Percentiles rank a stretch among this genome's conserved stretches.
Evolutionary conservation across 2,797 vertebrate species (phyloP).

Genomic region (Schizothorax lantsangensis): DNA sequence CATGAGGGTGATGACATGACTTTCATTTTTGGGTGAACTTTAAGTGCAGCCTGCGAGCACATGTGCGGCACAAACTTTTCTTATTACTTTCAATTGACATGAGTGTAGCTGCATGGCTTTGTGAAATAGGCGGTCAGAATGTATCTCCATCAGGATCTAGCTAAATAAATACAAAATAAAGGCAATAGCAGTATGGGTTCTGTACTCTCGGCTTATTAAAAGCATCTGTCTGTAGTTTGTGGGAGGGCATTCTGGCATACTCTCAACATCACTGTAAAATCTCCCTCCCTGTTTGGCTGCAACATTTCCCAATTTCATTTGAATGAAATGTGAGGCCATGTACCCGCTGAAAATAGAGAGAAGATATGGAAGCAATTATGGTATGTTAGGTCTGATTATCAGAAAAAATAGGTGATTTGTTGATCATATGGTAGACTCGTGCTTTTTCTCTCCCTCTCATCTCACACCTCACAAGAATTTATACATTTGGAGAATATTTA

Average conservation of each 20-base stretch:
- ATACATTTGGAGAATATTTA: constrained; percentile 29
- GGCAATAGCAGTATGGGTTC: constrained; percentile 49
- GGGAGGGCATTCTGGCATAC: constrained; percentile 58
- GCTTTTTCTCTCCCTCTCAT: constrained; percentile 26
- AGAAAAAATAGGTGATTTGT: constrained; percentile 46
- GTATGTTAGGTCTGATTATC: constrained; percentile 47
- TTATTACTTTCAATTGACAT: constrained; percentile 48
- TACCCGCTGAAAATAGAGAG: constrained; percentile 45
- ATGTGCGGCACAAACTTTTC: constrained; percentile 48
- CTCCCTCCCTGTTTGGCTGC: constrained; percentile 42
- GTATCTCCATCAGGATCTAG: constrained; percentile 58
- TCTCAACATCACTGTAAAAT: constrained; percentile 55
- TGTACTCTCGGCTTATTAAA: constrained; percentile 58
- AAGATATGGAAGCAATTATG: constrained; percentile 59
- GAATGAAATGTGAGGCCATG: constrained; percentile 54
- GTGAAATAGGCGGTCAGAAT: constrained; percentile 44
- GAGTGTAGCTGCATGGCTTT: constrained; percentile 46
- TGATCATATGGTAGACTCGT: constrained; percentile 6
- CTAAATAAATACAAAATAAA: constrained; percentile 55
- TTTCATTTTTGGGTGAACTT: not conserved
- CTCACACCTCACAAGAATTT: constrained; percentile 35
- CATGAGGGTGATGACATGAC: constrained; percentile 7
- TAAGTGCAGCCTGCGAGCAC: constrained; percentile 13
- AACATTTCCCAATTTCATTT: constrained; percentile 58
- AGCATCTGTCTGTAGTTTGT: constrained; percentile 65